Base-by-base conservation (phyloP, 2,113 vertebrate species). In the Lathamus discolor region DNA sequence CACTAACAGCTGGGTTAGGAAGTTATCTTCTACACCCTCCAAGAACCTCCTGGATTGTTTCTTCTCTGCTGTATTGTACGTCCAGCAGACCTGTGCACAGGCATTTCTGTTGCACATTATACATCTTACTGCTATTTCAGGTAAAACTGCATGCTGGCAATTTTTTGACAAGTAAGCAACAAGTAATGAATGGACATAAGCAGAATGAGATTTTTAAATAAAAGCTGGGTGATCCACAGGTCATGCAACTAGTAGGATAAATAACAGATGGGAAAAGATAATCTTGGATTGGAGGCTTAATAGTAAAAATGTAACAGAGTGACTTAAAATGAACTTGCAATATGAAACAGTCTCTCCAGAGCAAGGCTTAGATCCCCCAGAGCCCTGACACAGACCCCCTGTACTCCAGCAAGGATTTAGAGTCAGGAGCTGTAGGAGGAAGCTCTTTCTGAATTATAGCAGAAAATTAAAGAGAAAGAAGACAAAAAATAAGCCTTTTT, bases 251-350 rank as follows among this genome's bases (percentile, higher is more conserved):
- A 81, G 66, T 63, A 89, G 84, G 90, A 95, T 75, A 96, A 83
- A 86, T 97, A 94, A 91, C 96, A 97, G 96, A 97, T 97, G 96
- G 96, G 77, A 7, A 2, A 87, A 95, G 79, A 97, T 97, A 94
- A 96, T 92, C 95, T 96, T 94, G 84, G 84, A 92, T 95, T 89
- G 83, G 62, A 91, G 59, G 43, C n/a, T 83, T 70, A 83, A 73
- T 51, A 74, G 62, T 76, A 85, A 88, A 96, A 94, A 96, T 86
- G 41, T 67, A 86, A 72, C 33, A 35, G 35, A 88, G 43, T 55
- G 78, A 80, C 90, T 96, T 90, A 81, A 88, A 89, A 86, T 88
- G 68, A 94, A 79, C 70, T 82, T 83, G 70, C 49, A 61, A 44
- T 57, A 68, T 51, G 44, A 80, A 93, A 68, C 31, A 55, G n/a